Evolutionary conservation across 2,888 invertebrate species (phyloP).

Genomic region (Sarcophaga carnaria): DNA sequence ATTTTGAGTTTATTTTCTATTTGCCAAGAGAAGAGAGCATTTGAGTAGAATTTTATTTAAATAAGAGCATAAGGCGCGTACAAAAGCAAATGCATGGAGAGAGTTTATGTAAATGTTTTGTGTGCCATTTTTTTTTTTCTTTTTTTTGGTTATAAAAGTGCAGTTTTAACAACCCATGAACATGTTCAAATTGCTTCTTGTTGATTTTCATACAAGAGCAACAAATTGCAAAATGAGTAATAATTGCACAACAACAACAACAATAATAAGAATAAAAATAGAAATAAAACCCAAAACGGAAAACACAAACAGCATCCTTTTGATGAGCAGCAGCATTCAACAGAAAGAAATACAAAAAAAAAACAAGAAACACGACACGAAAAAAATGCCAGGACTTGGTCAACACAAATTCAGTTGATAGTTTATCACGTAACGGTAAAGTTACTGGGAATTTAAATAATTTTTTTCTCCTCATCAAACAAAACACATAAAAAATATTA

Average conservation of each 20-base stretch:
- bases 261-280: slow-evolving; percentile 12
- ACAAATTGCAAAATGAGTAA: slow-evolving; percentile 61
- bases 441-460: slow-evolving; percentile 34
- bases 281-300: slow-evolving; percentile 22
- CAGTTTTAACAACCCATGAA: slow-evolving; percentile 65
- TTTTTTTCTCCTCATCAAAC: background rate
- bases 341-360: background rate
- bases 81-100: background rate
- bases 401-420: slow-evolving; percentile 68
- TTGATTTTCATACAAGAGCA: slow-evolving; percentile 59
- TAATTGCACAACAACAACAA: slow-evolving; percentile 53
- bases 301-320: slow-evolving; percentile 63
- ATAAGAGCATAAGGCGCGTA: background rate
- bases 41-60: background rate
- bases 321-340: background rate
- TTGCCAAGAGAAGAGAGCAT: background rate
- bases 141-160: slow-evolving; percentile 15
- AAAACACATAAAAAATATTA: slow-evolving; percentile 10
- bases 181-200: slow-evolving; percentile 54
- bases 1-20: background rate
- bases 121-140: background rate
- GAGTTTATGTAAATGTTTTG: background rate
- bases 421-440: slow-evolving; percentile 66
- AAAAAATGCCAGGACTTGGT: slow-evolving; percentile 58
- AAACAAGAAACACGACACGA: no score